phyloP scores from a whole-genome alignment of 23 tunicate species.

The Oikopleura dioica region DNA sequence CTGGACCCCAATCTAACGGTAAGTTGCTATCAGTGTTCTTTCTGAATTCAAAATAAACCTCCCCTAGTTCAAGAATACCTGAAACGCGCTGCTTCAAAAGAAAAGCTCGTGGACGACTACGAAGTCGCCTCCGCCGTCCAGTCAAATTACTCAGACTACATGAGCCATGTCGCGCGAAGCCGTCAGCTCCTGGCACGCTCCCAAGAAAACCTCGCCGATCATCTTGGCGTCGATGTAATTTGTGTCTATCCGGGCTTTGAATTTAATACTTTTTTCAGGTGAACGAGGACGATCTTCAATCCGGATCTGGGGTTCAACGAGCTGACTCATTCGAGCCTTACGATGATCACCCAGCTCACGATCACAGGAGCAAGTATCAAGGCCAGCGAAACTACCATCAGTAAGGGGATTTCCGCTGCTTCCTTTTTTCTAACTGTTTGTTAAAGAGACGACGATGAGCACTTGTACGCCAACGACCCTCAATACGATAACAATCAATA shows the following conservation, averaged over 20 bases:
- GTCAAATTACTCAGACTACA: neutral
- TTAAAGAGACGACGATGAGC: too few relatives aligned
- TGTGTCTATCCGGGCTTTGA: too few relatives aligned
- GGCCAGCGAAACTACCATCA: too few relatives aligned
- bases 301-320: too few relatives aligned
- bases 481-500: neutral
- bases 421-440: too few relatives aligned
- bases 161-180: neutral
- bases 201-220: neutral
- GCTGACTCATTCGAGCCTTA: too few relatives aligned
- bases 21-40: neutral
- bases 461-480: neutral
- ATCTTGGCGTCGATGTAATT: neutral
- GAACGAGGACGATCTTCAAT: too few relatives aligned
- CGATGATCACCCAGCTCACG: too few relatives aligned
- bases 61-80: neutral
- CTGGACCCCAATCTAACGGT: neutral
- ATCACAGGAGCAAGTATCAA: too few relatives aligned
- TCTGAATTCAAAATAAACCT: neutral
- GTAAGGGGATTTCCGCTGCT: too few relatives aligned
- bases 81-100: neutral
- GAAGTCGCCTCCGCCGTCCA: neutral
- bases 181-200: neutral
- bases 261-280: too few relatives aligned
- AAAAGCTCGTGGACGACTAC: neutral